Percentiles rank a stretch among this genome's conserved stretches.
These are phyloP conservation scores for Microcebus murinus DNA, from an alignment of 2,113 vertebrate genomes.

Conservation along the genomic window DNA sequence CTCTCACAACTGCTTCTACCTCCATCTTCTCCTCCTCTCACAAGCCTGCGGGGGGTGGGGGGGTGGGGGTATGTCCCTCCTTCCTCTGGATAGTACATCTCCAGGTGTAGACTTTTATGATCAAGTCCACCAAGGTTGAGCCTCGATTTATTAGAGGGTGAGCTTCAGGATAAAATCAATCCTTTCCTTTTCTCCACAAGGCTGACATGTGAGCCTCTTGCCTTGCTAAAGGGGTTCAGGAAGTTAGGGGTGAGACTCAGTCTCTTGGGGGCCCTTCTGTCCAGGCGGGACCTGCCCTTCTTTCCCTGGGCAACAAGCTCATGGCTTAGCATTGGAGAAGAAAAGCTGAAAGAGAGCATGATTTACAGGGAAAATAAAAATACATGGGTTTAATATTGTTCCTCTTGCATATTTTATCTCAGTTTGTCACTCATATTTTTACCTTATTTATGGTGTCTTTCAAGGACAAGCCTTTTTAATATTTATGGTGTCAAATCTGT, in stretches of 20 bases:
- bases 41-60: fast-evolving
- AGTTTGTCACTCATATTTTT: conserved; percentile 52
- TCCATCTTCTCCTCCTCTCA: neutral
- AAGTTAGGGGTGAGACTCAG: neutral
- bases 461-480: conserved; percentile 69
- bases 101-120: neutral
- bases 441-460: conserved; percentile 66
- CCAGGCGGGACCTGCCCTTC: neutral
- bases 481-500: conserved; percentile 69
- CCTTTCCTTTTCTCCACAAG: neutral
- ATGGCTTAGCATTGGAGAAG: neutral
- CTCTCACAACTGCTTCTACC: neutral
- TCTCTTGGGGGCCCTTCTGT: neutral
- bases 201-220: neutral
- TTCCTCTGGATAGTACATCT: neutral
- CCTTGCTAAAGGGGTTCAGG: neutral
- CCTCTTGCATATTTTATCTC: conserved; percentile 64
- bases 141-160: neutral
- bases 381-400: conserved; percentile 47
- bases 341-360: neutral
- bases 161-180: neutral
- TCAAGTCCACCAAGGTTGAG: neutral
- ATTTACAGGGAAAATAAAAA: conserved; percentile 59
- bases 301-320: neutral
- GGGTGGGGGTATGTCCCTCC: neutral